Conservation (phyloP, 2,113 vertebrate genomes). For the Octodon degus region DNA sequence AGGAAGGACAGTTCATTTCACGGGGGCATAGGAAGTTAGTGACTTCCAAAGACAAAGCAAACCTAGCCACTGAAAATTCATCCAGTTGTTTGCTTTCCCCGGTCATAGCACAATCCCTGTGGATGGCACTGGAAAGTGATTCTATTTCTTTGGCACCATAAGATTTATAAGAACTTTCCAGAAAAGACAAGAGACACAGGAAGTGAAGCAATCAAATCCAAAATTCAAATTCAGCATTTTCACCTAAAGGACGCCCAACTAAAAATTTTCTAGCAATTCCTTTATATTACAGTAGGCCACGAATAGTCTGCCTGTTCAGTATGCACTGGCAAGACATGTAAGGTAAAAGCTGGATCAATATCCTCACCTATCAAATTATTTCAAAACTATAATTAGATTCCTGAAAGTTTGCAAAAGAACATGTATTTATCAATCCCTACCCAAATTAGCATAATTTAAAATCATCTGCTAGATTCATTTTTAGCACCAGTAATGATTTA, state of each 20-base stretch:
- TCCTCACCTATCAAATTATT: neutral
- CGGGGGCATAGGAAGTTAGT: neutral
- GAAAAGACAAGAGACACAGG: conserved; percentile 2
- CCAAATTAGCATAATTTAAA: conserved; percentile 6
- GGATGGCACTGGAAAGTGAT: neutral
- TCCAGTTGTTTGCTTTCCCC: neutral
- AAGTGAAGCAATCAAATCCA: conserved; percentile 21
- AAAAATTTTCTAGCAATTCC: neutral
- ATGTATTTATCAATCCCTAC: neutral
- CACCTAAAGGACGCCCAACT: neutral
- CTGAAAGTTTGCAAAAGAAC: neutral
- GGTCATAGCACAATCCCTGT: neutral
- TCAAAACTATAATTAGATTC: conserved; percentile 37
- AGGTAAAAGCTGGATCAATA: conserved; percentile 1
- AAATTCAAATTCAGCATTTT: conserved; percentile 23
- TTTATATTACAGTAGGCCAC: neutral
- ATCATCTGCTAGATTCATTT: conserved; percentile 28
- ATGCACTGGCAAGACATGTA: neutral
- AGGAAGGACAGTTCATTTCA: neutral
- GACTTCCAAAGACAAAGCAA: neutral
- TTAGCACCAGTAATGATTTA: neutral
- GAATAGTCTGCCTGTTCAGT: neutral
- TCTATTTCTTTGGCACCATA: conserved; percentile 19
- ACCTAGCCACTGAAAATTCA: neutral
- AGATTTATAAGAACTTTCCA: conserved; percentile 42